Percentiles rank a stretch among this genome's conserved stretches.
phyloP scores from a whole-genome alignment of 1,140 invertebrate species.

The Oryctes rhinoceros region DNA sequence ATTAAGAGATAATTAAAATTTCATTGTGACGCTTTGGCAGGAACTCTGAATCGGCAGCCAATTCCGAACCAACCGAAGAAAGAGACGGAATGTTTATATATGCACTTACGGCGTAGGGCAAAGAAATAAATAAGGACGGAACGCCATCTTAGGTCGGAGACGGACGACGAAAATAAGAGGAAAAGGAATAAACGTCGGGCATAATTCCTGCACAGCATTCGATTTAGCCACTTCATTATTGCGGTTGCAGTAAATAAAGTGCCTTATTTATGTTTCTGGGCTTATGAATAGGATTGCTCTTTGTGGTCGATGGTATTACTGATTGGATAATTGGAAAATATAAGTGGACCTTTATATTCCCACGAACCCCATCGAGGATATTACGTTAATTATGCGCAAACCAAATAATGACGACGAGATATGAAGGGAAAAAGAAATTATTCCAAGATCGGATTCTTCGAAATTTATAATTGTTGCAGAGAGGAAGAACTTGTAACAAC shows the following conservation, averaged over 20 bases:
- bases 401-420: background rate
- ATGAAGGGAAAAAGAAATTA: background rate
- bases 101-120: background rate
- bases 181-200: slow-evolving; percentile 11
- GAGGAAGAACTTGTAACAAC: background rate
- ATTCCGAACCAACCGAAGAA: background rate
- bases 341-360: slow-evolving; percentile 27
- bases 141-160: background rate
- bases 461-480: background rate
- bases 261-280: slow-evolving; percentile 34
- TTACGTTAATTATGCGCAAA: background rate
- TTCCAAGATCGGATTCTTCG: background rate
- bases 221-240: slow-evolving; percentile 35
- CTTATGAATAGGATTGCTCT: slow-evolving; percentile 20
- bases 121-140: slow-evolving; percentile 10
- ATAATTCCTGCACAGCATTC: slow-evolving; percentile 18
- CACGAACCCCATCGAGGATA: slow-evolving; percentile 1
- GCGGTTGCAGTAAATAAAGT: slow-evolving; percentile 18
- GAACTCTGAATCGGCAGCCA: background rate
- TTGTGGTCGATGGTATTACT: slow-evolving; percentile 32
- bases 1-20: slow-evolving; percentile 23
- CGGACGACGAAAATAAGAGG: background rate
- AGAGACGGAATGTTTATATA: background rate
- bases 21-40: slow-evolving; percentile 17
- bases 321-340: slow-evolving; percentile 36